Evolutionary conservation across 2,113 vertebrate genomes (phyloP), one percentile per base, ranked within the genome.

Genomic region (Alethe castanea): DNA sequence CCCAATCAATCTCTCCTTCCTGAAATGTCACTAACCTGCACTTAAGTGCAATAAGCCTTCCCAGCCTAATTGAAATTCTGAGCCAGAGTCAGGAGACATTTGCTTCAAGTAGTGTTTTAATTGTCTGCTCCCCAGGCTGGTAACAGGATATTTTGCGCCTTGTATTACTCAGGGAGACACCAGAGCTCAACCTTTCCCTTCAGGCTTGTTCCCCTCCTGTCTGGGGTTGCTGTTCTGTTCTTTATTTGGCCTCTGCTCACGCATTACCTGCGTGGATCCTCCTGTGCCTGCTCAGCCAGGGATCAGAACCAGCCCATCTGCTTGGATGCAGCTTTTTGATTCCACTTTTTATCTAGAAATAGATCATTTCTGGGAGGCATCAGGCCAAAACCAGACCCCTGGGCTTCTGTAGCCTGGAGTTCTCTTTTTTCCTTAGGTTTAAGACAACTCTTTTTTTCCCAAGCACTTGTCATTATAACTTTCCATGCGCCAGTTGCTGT

Each of bases 31-130:
- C 95, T 96, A 96, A 93, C 94, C 92, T 94, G 77, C 95, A 91
- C 90, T 96, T 97, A 96, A 96, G 95, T 93, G 95, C 95, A 92
- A 59, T 83, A 96, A 89, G 83, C 86, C 92, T 96, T 93, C 74
- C 82, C 83, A 88, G 80, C 70, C 94, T 97, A 93, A 97, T 97
- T 97, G 92, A 96, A 95, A 97, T 97, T 94, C 96, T 87, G 86
- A 92, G 92, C 90, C 92, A 87, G 60, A 95, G 92, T 95, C 94
- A 86, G 88, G 92, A 97, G 95, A 93, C 95, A 96, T 97, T 97
- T 97, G 94, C 95, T 97, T 97, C 96, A 96, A 96, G 96, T 93
- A 76, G 95, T 74, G 94, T 96, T 97, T 97, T 97, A 97, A 97
- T 97, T 97, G 96, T 92, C 95, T 96, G 57, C 86, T 97, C 96